phyloP scores from a whole-genome alignment of 2,797 vertebrate genomes.

The Lophius americanus region DNA sequence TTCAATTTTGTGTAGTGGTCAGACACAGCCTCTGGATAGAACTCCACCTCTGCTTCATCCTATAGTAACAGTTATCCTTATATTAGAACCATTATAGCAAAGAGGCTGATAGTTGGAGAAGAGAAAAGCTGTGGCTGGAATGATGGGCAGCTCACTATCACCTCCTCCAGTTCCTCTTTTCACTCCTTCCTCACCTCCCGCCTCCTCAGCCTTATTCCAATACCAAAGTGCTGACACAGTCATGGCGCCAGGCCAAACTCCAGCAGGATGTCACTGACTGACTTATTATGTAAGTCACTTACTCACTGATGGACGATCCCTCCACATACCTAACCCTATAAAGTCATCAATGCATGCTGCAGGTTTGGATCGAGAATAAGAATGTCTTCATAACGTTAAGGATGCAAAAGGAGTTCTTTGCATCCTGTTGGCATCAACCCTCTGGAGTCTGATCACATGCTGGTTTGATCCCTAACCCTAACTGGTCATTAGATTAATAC shows the following conservation, averaged over 20 bases:
- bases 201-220: slow-evolving; percentile 16
- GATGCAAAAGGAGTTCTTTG: slow-evolving; percentile 9
- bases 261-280: slow-evolving; percentile 56
- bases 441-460: no score
- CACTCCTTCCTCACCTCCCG: slow-evolving; percentile 21
- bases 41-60: slow-evolving; percentile 14
- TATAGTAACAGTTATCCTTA: slow-evolving; percentile 47
- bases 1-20: slow-evolving; percentile 20
- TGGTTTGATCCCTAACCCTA: no score
- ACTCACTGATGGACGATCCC: slow-evolving; percentile 49
- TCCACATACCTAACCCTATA: slow-evolving; percentile 20
- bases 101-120: slow-evolving; percentile 48
- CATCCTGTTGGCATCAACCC: slow-evolving; percentile 10
- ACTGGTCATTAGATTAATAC: no score
- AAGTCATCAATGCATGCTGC: slow-evolving; percentile 2
- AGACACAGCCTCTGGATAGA: slow-evolving; percentile 32
- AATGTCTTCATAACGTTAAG: slow-evolving; percentile 19
- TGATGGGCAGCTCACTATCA: slow-evolving; percentile 12
- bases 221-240: slow-evolving; percentile 64
- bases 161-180: slow-evolving; percentile 17
- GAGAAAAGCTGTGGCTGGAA: no score
- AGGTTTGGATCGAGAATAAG: slow-evolving; percentile 24
- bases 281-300: slow-evolving; percentile 64
- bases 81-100: slow-evolving; percentile 60
- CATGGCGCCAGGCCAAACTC: slow-evolving; percentile 55